Evolutionary conservation across 2,797 vertebrate genomes (phyloP), one percentile per base, ranked within the genome.

Genomic region (Buceros bicornis): DNA sequence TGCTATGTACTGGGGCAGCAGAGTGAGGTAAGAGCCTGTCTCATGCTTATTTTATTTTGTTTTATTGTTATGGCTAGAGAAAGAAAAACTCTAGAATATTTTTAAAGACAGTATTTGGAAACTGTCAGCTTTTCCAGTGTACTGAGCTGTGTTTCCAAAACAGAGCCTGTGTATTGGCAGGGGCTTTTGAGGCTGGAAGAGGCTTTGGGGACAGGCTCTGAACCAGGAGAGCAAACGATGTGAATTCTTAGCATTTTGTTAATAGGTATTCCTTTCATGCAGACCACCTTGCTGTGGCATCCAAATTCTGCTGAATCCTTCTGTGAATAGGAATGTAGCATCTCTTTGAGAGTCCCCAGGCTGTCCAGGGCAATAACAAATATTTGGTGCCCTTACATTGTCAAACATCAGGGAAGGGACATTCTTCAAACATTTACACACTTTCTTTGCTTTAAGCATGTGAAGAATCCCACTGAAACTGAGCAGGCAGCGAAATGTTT

Each of bases 391-490:
- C 78, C 65, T 61, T 69, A 35, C 17, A 28, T 31, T 29, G 24
- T 61, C 43, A 53, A 57, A 47, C 60, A 28, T 58, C 79, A 80
- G 73, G 35, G 22, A 45, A 81, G 50, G 35, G 69, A 6, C 72
- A 88, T 89, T 93, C 67, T 87, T 79, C 73, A 90, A 85, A 82
- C 66, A n/a, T 78, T 93, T 72, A 54, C 71, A 77, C 43, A 5
- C 26, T 70, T 81, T 29, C 65, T 94, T 93, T 74, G 37, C 29
- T 61, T 78, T 62, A 77, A 80, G 67, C 66, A 85, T 58, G 57
- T 54, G 43, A 83, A 51, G 89, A 95, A 94, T 95, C 72, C 42
- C 69, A 25, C 43, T 94, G 89, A 93, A 87, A 43, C 47, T 74
- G 72, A 83, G 65, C 71, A 43, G n/a, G n/a, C 31, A 4, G 33